Conservation (phyloP, 2,888 invertebrate species). For the Cerastis leucographa region DNA sequence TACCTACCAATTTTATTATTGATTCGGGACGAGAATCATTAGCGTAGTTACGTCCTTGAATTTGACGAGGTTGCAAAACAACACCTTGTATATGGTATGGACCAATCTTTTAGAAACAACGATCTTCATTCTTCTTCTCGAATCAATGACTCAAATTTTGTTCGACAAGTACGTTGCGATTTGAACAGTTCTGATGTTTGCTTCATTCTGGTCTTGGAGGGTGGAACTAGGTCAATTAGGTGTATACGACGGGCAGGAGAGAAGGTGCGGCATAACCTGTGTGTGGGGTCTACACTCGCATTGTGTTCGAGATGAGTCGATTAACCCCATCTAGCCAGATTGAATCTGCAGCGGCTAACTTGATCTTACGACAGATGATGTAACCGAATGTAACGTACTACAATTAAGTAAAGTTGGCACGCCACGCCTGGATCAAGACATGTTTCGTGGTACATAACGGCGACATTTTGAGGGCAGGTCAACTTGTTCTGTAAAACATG, state of each 20-base stretch:
- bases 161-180: not conserved
- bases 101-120: too few species aligned
- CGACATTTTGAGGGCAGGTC: constrained; percentile 30
- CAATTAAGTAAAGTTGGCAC: constrained; percentile 38
- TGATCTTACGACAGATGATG: not conserved
- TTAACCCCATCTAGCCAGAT: not conserved
- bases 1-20: too few species aligned
- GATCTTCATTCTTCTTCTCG: not conserved
- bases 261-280: not conserved
- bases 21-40: too few species aligned
- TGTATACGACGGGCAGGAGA: not conserved
- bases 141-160: not conserved
- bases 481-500: constrained; percentile 25
- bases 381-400: not conserved
- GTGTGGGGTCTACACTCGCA: not conserved
- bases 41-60: too few species aligned
- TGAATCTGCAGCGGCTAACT: not conserved
- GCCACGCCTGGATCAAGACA: constrained; percentile 14
- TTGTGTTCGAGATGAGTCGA: not conserved
- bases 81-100: too few species aligned
- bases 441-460: constrained; percentile 34
- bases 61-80: too few species aligned
- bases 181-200: not conserved
- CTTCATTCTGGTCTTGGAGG: not conserved
- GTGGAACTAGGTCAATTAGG: not conserved